Conservation (phyloP, 2,888 invertebrate species). For the Xanthorhoe spadicearia region DNA sequence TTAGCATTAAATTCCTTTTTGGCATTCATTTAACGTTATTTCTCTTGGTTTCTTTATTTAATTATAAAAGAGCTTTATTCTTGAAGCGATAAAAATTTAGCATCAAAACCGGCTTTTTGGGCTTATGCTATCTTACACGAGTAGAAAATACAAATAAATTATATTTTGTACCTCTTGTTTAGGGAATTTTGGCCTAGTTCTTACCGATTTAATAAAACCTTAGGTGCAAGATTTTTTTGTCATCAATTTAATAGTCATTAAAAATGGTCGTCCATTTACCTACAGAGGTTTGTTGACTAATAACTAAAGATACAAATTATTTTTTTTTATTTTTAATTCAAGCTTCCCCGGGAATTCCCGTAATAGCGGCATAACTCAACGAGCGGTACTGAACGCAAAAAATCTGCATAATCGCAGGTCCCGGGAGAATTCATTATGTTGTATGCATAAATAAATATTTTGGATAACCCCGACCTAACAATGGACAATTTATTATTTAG, state of each 20-base stretch:
- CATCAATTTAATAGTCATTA: background rate
- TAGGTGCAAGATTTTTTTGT: no score
- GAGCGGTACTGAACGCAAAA: constrained; percentile 51
- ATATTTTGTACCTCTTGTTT: no score
- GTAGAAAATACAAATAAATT: no score
- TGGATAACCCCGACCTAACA: constrained; percentile 70
- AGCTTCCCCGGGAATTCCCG: constrained; percentile 25
- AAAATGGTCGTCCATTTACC: background rate
- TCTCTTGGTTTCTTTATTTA: constrained; percentile 48
- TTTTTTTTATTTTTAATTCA: constrained; percentile 27
- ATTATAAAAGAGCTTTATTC: constrained; percentile 38
- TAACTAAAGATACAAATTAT: constrained; percentile 25
- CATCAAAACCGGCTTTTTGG: no score
- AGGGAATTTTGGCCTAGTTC: no score
- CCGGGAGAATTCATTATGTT: constrained; percentile 76
- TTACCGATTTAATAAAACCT: no score
- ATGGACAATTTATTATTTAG: constrained; percentile 83
- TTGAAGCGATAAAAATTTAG: background rate
- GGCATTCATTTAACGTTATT: constrained; percentile 46
- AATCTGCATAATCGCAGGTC: constrained; percentile 72
- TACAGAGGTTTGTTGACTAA: constrained; percentile 6
- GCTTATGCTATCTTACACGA: no score
- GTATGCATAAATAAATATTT: constrained; percentile 78
- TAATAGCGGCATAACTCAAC: constrained; percentile 53
- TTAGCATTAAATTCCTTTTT: constrained; percentile 47